These are phyloP conservation scores for Ceryle rudis DNA, from an alignment of 2,797 vertebrate genomes.

Conservation along the genomic window DNA sequence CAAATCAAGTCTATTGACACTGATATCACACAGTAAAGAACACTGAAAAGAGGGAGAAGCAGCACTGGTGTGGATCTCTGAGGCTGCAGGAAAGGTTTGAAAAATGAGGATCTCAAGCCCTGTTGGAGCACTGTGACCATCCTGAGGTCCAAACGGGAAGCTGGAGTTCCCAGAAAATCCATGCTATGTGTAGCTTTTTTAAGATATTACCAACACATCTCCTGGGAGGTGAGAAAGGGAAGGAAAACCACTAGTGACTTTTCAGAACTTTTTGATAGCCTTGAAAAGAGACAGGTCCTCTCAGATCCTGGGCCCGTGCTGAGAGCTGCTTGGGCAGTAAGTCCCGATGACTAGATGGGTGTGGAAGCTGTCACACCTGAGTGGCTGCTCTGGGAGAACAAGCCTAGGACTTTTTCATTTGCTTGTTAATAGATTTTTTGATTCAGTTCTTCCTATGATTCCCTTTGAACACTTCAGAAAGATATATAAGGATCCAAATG, in stretches of 20 bases:
- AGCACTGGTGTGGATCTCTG: not conserved
- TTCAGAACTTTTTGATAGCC: not conserved
- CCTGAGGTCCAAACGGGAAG: not conserved
- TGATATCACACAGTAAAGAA: not conserved
- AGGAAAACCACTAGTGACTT: not conserved
- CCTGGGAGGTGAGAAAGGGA: not conserved
- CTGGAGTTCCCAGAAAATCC: not conserved
- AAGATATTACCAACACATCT: not conserved
- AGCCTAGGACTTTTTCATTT: not conserved
- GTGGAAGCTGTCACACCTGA: not conserved
- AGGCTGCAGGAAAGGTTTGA: not conserved
- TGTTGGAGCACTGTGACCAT: not conserved
- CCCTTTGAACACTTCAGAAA: not conserved
- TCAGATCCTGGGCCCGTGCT: not conserved
- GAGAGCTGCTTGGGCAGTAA: not conserved
- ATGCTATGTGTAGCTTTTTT: fast-evolving
- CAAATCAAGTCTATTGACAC: not conserved
- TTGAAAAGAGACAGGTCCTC: not conserved
- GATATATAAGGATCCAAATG: not conserved
- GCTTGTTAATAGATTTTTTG: not conserved
- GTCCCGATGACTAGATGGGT: not conserved
- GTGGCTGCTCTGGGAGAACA: not conserved
- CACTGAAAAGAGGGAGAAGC: not conserved
- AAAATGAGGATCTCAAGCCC: not conserved
- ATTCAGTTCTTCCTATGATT: not conserved